Base-by-base conservation (phyloP, 1,140 invertebrate species). In the Pseudomyrmex sp. region DNA sequence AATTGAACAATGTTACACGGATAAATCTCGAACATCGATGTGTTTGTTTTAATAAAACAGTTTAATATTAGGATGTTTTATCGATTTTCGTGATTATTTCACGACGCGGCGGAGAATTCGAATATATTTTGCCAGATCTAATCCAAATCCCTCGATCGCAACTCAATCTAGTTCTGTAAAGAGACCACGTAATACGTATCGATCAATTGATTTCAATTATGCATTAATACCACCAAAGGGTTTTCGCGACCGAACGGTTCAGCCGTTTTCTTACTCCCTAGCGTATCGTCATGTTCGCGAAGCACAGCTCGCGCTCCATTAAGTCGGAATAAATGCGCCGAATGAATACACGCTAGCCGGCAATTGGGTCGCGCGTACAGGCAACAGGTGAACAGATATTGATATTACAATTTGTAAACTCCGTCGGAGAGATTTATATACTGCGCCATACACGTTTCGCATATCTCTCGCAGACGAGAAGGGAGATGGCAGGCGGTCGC, bases 341-440 rank as follows among this genome's bases (percentile, higher is more conserved):
- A 59, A 54, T 66, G 65, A 70, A 70, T 70, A 70, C 76, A 70
- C 44, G 65, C 76, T 18, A 77, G 65, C 74, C 26, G 62, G 62
- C 62, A 70, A 74, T 74, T 77, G 75, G 62, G 82, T 77, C 66
- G 66, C 66, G 44, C 80, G 74, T 69, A 35, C 35, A 35, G 69
- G 86, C 86, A 88, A 88, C 86, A 88, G 86, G 86, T 88, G 86
- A 87, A 59, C 56, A 72, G 85, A 88, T 88, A 88, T 88, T 72
- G 86, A 88, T 88, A 88, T 88, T 87, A 87, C 82, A 84, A 88
- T 87, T 87, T 74, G 75, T 79, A 59, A 84, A 84, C 85, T 87
- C 75, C 54, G 74, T 2, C 13, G 23, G 26, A 83, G 75, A 74
- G 73, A 86, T 87, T 87, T 87, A 86, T 35, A 35, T 87, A 69